Base-by-base conservation (phyloP, 2,797 vertebrate species). In the Synanceia verrucosa region DNA sequence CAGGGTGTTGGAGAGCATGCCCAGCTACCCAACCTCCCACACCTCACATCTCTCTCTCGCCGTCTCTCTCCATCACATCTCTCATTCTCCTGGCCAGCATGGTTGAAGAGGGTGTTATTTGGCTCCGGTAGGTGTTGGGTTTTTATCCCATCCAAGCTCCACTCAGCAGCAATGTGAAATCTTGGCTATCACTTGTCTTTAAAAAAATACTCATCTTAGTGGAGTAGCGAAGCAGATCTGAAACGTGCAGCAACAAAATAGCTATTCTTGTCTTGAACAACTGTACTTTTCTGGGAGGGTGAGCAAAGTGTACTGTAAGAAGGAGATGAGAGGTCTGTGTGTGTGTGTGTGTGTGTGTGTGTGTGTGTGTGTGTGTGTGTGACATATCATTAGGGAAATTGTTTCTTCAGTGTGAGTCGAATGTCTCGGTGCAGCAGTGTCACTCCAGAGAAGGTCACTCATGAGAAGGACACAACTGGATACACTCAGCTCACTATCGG, bases 371-470 rank as follows among this genome's bases (percentile, higher is more conserved):
- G 19, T 37, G 33, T 46, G 43, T 11, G 29, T 46, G 29, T 51
- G 24, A 86, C 39, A 28, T 84, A 75, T 91, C 83, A 91, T 92
- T 89, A 92, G 76, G 77, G 71, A 91, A 92, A 91, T 91, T 82
- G 88, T 88, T 85, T 79, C 85, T 83, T 79, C 76, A 66, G 73
- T 83, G 87, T 89, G 87, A 91, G 80, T 79, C 26, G 43, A 82
- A 85, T 61, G 60, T 89, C 88, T 89, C 68, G 2, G 39, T 79
- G 83, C 71, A 72, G 84, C 76, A 80, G 78, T 84, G 89, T 91
- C 84, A 84, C 85, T 89, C 81, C 65, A 55, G 84, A 88, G 90
- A 93, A 91, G 89, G 89, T 91, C 88, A 91, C 56, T 71, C 83
- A 62, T 74, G 81, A 84, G 76, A 87, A 88, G 83, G 85, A 89